Base-by-base conservation (phyloP, 2,888 invertebrate genomes). In the Papilio protenor region DNA sequence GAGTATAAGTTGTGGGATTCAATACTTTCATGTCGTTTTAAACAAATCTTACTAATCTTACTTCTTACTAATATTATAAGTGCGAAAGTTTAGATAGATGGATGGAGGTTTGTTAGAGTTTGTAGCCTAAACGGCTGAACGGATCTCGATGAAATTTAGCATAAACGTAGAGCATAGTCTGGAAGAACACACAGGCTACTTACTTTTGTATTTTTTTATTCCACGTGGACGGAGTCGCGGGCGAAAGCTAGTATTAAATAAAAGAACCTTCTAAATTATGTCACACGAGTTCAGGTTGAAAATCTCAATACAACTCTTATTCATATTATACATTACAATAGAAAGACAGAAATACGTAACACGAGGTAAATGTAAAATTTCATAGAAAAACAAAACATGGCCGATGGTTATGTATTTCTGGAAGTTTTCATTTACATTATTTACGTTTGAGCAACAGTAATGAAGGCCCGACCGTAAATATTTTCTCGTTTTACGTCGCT, bases 391-490 rank as follows among this genome's bases (percentile, higher is more conserved):
- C 71, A 23, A 70, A 70, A 16, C 49, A 14, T 45, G 6, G 16
- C 47, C 71, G 71, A 27, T 71, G 49, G 49, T 71, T 71, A 71
- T 71, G 49, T 71, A 71, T 49, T 70, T 70, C 14, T 70, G 47
- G 23, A 70, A 70, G 70, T 70, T 71, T 71, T 71, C 71, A 45
- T 71, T 52, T 71, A 71, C 27, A 71, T 71, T 71, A 71, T 71
- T 71, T 71, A 71, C 71, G 71, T 23, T 71, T 71, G 71, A 49
- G 71, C 49, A 71, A 70, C 70, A 18, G 49, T 71, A 71, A 71
- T 71, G 49, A 71, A 71, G 49, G 71, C 45, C 1, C 27, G 49
- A 49, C 49, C 71, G 71, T 71, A 71, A 71, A 71, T 71, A 71
- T 71, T 52, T 52, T 71, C 49, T 18, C 71, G 49, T 71, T 71